Evolutionary conservation across 2,888 invertebrate genomes (phyloP).

Genomic region (Laothoe populi): DNA sequence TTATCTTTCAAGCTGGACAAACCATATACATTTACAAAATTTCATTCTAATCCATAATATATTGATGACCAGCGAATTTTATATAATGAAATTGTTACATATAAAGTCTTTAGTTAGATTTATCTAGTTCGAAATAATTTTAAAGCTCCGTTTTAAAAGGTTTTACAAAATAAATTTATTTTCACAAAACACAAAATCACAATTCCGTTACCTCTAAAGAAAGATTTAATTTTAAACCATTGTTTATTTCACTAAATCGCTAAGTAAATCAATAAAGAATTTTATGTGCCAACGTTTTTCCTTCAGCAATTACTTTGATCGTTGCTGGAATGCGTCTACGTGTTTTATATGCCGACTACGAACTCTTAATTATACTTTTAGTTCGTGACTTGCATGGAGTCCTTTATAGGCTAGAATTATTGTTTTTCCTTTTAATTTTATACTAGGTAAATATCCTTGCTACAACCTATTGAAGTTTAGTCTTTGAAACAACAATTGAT

Average conservation of each 20-base stretch:
- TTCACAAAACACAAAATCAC: background rate
- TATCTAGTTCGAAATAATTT: constrained; percentile 8
- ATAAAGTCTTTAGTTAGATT: no score
- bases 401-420: constrained; percentile 49
- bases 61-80: no score
- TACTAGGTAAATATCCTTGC: background rate
- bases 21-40: no score
- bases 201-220: constrained; percentile 11
- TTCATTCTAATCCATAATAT: no score
- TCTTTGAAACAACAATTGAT: no score
- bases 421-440: constrained; percentile 32
- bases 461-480: no score
- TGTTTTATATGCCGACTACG: constrained; percentile 71
- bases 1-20: no score
- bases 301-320: constrained; percentile 56
- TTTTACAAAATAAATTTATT: background rate
- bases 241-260: constrained; percentile 16
- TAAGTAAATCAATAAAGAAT: constrained; percentile 50
- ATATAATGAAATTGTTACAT: background rate
- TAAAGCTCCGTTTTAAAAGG: background rate
- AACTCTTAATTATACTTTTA: constrained; percentile 71
- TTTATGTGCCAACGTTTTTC: constrained; percentile 55
- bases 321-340: constrained; percentile 61
- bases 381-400: constrained; percentile 71
- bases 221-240: constrained; percentile 7